A percentile compares a stretch with the other conserved stretches of the same genome.
phyloP scores from a whole-genome alignment of 2,113 vertebrate species.

The Speoplatyrhinus poulsoni region DNA sequence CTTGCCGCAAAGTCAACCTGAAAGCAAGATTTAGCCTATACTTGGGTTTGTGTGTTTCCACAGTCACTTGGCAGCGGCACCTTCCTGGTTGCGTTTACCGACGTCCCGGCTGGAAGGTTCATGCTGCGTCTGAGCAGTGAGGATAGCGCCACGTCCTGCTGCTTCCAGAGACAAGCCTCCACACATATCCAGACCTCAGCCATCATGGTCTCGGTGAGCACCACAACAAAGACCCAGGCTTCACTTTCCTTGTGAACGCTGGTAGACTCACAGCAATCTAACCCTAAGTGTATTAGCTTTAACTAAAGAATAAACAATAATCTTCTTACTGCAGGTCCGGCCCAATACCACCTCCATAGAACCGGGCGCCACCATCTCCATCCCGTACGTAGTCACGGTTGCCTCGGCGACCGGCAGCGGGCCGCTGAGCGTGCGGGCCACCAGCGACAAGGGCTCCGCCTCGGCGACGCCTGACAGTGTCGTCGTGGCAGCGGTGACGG shows the following conservation, averaged over 20 bases:
- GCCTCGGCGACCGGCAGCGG: conserved; percentile 17
- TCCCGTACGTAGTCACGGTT: conserved; percentile 50
- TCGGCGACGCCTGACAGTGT: conserved; percentile 27
- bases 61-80: conserved; percentile 36
- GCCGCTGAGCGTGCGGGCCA: conserved; percentile 49
- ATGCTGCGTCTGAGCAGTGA: conserved; percentile 59
- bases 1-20: neutral
- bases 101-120: conserved; percentile 57
- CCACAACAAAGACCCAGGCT: neutral
- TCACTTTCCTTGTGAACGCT: neutral
- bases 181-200: conserved; percentile 61
- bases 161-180: conserved; percentile 70
- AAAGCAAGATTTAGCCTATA: neutral
- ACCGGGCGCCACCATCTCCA: conserved; percentile 53
- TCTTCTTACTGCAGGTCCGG: conserved; percentile 36
- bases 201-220: conserved; percentile 64
- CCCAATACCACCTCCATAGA: conserved; percentile 49
- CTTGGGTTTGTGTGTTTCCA: neutral
- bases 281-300: neutral
- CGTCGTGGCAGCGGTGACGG: conserved; percentile 17
- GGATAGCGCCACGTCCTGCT: conserved; percentile 2
- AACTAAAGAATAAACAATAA: no score
- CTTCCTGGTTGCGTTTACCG: conserved; percentile 60
- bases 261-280: neutral
- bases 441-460: conserved; percentile 54